Evolutionary conservation across 2,797 vertebrate species (phyloP), one percentile per base, ranked within the genome.

Genomic region (Helostoma temminkii): DNA sequence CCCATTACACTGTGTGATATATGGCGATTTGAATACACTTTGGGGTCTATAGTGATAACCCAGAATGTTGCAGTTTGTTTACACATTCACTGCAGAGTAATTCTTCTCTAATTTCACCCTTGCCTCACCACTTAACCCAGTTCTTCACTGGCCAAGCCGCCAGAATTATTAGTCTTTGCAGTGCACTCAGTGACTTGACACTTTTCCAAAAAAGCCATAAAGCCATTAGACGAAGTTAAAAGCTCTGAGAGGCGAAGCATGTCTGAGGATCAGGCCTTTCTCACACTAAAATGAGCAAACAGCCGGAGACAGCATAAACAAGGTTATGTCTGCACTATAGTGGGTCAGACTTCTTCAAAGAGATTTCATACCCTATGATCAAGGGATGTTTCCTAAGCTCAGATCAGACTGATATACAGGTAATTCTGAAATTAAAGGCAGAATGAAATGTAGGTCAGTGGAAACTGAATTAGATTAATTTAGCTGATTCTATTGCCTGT

Each of bases 161-260:
- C 63, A 61, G 55, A 65, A 5, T 18, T 45, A 62, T 64, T 45
- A 60, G 74, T 64, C 53, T 41, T 19, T 19, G 10, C 0, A 50
- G 53, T 30, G 63, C 71, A 74, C 55, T 83, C 80, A 49, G 54
- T 26, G 59, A 58, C 76, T 81, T 77, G 76, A 84, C 58, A 57
- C 50, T 24, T 26, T 66, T 81, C 78, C 71, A 72, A 74, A 85
- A 66, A 68, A 65, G 49, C 67, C 61, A 79, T 65, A 26, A 68
- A 74, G 62, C 71, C 55, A 30, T 78, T 45, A 71, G 55, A 63
- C 42, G 32, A 42, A 30, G 60, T 60, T 80, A 46, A 76, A 71
- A 62, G 69, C 64, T 71, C 4, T 8, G 42, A 36, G 63, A 50
- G 46, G 24, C 43, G 61, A 69, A 36, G 28, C 42, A 2, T n/a